Evolutionary conservation across 2,888 invertebrate genomes (phyloP).

Genomic region (Cataglyphis rosenhaueri): DNA sequence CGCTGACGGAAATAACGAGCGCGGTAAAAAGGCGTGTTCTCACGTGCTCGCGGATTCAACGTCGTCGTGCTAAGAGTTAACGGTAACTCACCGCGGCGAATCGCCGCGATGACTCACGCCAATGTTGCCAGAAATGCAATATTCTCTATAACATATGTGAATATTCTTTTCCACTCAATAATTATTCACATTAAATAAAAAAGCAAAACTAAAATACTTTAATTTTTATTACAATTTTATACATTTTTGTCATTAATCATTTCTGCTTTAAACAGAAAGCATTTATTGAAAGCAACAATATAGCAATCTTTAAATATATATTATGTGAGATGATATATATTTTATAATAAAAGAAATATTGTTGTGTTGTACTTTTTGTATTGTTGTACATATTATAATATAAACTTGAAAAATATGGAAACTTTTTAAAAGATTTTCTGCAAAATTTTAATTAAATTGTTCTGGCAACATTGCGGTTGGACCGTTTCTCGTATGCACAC

Average conservation of each 20-base stretch:
- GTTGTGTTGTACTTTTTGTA: background rate
- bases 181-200: background rate
- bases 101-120: slow-evolving; percentile 65
- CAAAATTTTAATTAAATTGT: background rate
- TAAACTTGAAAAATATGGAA: background rate
- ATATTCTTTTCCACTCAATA: slow-evolving; percentile 24
- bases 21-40: slow-evolving; percentile 64
- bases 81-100: slow-evolving; percentile 65
- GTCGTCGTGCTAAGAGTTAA: slow-evolving; percentile 70
- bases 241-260: background rate
- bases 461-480: background rate
- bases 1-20: slow-evolving; percentile 44
- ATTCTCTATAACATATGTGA: slow-evolving; percentile 27
- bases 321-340: background rate
- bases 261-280: background rate
- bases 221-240: background rate
- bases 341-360: background rate
- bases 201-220: background rate
- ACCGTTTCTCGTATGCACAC: background rate
- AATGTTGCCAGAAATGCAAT: slow-evolving; percentile 52
- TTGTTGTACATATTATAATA: background rate
- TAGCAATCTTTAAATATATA: background rate
- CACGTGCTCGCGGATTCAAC: slow-evolving; percentile 66
- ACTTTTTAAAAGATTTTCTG: background rate
- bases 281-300: background rate